A percentile compares a stretch with the other conserved stretches of the same genome.
phyloP scores from a whole-genome alignment of 92 coral and sea anemone genomes.

The Epizoanthus stellaris region DNA sequence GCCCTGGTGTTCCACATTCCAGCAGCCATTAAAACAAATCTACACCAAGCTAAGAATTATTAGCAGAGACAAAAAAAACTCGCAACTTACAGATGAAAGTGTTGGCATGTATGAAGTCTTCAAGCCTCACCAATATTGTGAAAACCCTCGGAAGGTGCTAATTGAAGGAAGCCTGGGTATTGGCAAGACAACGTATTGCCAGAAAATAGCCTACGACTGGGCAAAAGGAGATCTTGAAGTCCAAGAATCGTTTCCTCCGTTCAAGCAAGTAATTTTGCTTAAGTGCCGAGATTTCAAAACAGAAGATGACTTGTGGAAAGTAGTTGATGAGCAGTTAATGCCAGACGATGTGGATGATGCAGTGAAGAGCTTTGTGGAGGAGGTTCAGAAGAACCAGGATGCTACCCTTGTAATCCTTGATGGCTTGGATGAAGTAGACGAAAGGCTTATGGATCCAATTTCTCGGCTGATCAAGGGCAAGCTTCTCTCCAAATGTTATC shows the following conservation, averaged over 20 bases:
- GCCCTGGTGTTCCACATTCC: conserved; percentile 26
- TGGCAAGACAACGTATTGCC: conserved; percentile 55
- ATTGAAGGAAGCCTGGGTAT: conserved; percentile 55
- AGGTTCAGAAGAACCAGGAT: conserved; percentile 23
- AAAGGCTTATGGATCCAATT: neutral
- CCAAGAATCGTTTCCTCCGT: conserved; percentile 11
- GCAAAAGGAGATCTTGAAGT: conserved; percentile 3
- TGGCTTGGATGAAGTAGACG: conserved; percentile 47
- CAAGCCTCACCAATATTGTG: conserved; percentile 30
- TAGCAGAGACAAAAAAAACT: conserved; percentile 26
- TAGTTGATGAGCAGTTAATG: conserved; percentile 38
- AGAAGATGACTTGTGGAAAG: conserved; percentile 24
- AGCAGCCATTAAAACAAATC: conserved; percentile 29
- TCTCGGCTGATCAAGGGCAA: neutral
- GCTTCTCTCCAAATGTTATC: conserved; percentile 18
- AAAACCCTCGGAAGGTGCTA: conserved; percentile 42
- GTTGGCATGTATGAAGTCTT: conserved; percentile 46
- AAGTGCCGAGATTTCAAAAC: conserved; percentile 47
- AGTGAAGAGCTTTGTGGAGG: conserved; percentile 20
- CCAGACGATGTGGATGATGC: conserved; percentile 25
- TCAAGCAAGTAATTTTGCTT: conserved; percentile 16
- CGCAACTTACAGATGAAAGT: neutral
- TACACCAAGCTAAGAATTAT: too few relatives aligned
- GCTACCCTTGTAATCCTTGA: conserved; percentile 41
- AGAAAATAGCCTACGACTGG: conserved; percentile 48